Evolutionary conservation across 37 sponge, comb jelly and placozoan genomes (phyloP).

Genomic region (Tethya wilhelma): DNA sequence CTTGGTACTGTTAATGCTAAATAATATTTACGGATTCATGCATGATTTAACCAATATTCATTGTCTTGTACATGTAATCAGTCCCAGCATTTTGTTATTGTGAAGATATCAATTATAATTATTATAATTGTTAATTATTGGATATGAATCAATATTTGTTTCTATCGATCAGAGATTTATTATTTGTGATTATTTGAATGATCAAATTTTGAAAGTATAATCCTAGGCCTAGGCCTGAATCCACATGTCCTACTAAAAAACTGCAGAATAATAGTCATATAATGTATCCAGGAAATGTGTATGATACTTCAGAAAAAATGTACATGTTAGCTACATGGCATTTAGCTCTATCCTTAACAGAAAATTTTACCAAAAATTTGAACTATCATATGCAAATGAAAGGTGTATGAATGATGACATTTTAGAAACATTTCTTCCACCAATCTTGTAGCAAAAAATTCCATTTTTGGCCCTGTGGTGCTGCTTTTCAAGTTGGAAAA

Average conservation of each 20-base stretch:
- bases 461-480: not conserved
- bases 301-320: not conserved
- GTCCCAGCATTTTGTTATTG: not conserved
- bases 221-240: too few species aligned
- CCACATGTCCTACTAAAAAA: not conserved
- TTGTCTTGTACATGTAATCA: not conserved
- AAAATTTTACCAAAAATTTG: not conserved
- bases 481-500: not conserved
- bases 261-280: not conserved
- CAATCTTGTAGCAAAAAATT: slow-evolving; percentile 9
- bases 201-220: too few species aligned
- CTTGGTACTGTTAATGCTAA: not conserved
- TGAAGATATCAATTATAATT: not conserved
- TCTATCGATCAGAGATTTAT: too few species aligned
- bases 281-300: not conserved
- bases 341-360: slow-evolving; percentile 25
- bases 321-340: not conserved
- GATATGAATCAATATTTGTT: too few species aligned
- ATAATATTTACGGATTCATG: not conserved
- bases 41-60: not conserved
- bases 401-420: not conserved
- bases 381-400: not conserved
- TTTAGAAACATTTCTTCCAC: not conserved
- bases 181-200: too few species aligned
- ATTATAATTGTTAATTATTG: not conserved